Base-by-base conservation (phyloP, 2,797 vertebrate species). In the Coilia nasus region DNA sequence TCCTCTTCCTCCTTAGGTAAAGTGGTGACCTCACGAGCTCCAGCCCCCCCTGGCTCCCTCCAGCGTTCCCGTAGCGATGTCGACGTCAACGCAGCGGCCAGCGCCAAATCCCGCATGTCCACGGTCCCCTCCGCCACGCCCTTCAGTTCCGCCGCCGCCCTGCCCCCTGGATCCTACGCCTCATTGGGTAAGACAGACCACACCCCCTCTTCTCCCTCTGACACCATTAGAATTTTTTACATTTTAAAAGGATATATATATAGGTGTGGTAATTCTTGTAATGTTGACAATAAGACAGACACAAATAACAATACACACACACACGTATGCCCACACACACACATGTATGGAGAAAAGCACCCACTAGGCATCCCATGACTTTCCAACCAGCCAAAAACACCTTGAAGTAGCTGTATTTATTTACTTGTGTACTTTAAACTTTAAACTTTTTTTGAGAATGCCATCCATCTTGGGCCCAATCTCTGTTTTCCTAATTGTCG, bases 41-140 rank as follows among this genome's bases (percentile, higher is more conserved):
- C 95, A 25, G 93, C 96, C 19, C 95, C 97, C 0, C 94, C 98
- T 0, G 96, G 98, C 82, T 96, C 97, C 82, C 97, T 99, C 71
- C 98, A 99, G 91, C 97, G 98, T 11, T 99, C 98, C 89, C 97
- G 98, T 60, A 99, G 98, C 14, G 98, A 99, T 90, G 95, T 99
- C 3, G 98, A 99, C 0, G 98, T 99, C 81, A 99, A 99, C 1
- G 98, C 98, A 10, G 98, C 98, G 64, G 96, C 98, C 93, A 99
- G 91, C 89, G 96, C 98, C 94, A 99, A 99, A 94, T 97, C 97
- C 12, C 97, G 97, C 89, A 96, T 97, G 90, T 94, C 96, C 83
- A 96, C 96, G 0, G 94, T 96, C 12, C 95, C 97, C 6, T 88
- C 96, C 0, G 91, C 96, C 2, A 92, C 96, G 0, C 97, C 97